Percentiles rank a stretch among this genome's conserved stretches.
Evolutionary conservation across 2,888 invertebrate genomes (phyloP).

Genomic region (Papilio gigon): DNA sequence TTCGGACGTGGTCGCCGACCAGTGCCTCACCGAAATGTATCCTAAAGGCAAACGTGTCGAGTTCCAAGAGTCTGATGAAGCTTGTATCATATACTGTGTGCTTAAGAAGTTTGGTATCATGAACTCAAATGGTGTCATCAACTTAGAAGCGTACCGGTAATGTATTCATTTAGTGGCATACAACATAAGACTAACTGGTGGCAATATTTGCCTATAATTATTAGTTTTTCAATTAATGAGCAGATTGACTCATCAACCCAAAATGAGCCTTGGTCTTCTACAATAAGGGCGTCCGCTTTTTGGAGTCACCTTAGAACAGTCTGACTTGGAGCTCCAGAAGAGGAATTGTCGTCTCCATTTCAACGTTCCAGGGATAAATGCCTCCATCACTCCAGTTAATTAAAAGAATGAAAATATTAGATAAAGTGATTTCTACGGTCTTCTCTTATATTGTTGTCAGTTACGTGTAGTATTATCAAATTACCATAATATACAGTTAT

Average conservation of each 20-base stretch:
- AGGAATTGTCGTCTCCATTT: neutral
- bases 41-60: constrained; percentile 63
- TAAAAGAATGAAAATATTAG: too few relatives aligned
- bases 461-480: neutral
- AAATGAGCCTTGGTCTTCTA: neutral
- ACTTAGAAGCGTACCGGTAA: constrained; percentile 71
- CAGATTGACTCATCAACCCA: neutral
- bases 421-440: neutral
- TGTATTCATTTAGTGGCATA: neutral
- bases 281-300: neutral
- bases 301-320: neutral
- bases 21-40: constrained; percentile 73
- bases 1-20: constrained; percentile 66
- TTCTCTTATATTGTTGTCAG: neutral
- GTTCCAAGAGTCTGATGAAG: constrained; percentile 71
- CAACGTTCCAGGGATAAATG: neutral
- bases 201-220: too few relatives aligned
- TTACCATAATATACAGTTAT: neutral
- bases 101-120: constrained; percentile 75
- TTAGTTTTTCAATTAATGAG: too few relatives aligned
- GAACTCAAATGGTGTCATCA: constrained; percentile 63
- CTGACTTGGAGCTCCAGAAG: neutral
- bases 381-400: neutral
- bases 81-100: constrained; percentile 76
- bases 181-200: too few relatives aligned